These are phyloP conservation scores for Drosophila ambigua DNA, from an alignment of 1,140 invertebrate species.

Conservation along the genomic window DNA sequence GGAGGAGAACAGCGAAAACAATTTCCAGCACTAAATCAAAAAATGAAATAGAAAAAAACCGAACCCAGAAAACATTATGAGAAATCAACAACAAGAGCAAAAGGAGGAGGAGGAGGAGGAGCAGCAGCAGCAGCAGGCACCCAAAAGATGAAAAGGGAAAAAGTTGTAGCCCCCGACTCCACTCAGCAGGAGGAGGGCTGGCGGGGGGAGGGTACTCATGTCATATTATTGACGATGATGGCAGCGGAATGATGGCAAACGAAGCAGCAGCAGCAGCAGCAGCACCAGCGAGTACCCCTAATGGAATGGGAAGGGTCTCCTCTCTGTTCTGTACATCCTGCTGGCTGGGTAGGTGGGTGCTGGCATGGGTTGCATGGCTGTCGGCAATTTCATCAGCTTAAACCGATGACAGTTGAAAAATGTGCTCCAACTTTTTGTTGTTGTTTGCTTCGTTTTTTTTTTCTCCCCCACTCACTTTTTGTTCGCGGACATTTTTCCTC, in stretches of 20 bases:
- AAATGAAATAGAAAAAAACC: slow-evolving; percentile 18
- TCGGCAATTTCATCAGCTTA: slow-evolving; percentile 60
- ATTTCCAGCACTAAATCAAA: slow-evolving; percentile 67
- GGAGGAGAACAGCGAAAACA: slow-evolving; percentile 18
- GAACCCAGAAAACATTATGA: slow-evolving; percentile 55
- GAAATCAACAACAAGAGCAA: slow-evolving; percentile 53
- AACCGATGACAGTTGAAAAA: slow-evolving; percentile 75
- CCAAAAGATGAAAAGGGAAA: slow-evolving; percentile 12
- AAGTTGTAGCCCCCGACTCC: slow-evolving; percentile 10
- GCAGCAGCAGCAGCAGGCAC: slow-evolving; percentile 4
- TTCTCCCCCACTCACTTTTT: not conserved
- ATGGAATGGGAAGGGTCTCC: not conserved
- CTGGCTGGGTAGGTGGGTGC: not conserved
- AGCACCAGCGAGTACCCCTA: not conserved
- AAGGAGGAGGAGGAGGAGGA: not conserved
- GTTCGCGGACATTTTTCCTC: not conserved
- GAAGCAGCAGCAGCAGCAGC: slow-evolving; percentile 22
- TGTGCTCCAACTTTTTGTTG: slow-evolving; percentile 50
- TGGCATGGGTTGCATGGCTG: slow-evolving; percentile 3
- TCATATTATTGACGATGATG: slow-evolving; percentile 70
- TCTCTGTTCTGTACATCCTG: too few species aligned
- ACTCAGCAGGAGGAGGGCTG: slow-evolving; percentile 5
- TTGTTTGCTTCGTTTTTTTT: slow-evolving; percentile 5
- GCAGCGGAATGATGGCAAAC: slow-evolving; percentile 48
- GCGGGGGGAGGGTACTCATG: slow-evolving; percentile 50